Conservation (phyloP, 2,113 vertebrate species). For the Hemibagrus wyckioides region DNA sequence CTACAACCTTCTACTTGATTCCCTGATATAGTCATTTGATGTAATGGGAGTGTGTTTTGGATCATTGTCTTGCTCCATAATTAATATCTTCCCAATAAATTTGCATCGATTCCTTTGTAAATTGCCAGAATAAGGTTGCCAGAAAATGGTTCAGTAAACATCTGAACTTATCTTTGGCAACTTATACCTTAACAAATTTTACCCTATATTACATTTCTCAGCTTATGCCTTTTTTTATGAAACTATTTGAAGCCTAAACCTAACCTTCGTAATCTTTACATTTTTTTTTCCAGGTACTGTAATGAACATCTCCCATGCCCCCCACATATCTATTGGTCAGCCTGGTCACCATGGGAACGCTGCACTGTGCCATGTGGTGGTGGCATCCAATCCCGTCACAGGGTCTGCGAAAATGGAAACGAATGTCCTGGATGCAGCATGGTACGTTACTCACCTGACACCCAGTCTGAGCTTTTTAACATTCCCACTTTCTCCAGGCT, state of each 20-base stretch:
- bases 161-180: not conserved
- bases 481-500: not conserved
- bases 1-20: too few species aligned
- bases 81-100: too few species aligned
- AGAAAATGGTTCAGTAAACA: too few species aligned
- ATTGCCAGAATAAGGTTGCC: too few species aligned
- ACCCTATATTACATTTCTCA: not conserved
- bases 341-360: conserved; percentile 95
- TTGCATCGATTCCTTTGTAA: too few species aligned
- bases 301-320: conserved; percentile 95
- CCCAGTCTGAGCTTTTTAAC: not conserved
- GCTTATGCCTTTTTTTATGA: not conserved
- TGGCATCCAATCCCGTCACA: conserved; percentile 88
- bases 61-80: too few species aligned
- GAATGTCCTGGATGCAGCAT: conserved; percentile 89
- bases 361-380: conserved; percentile 93
- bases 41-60: too few species aligned
- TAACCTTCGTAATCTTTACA: not conserved
- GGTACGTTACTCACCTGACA: conserved; percentile 70
- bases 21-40: too few species aligned
- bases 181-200: not conserved
- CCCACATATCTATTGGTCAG: conserved; percentile 92
- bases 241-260: not conserved
- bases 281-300: conserved; percentile 82
- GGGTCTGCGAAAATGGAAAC: conserved; percentile 91